These are phyloP conservation scores for Poecile atricapillus DNA, from an alignment of 2,113 vertebrate genomes.

Conservation along the genomic window DNA sequence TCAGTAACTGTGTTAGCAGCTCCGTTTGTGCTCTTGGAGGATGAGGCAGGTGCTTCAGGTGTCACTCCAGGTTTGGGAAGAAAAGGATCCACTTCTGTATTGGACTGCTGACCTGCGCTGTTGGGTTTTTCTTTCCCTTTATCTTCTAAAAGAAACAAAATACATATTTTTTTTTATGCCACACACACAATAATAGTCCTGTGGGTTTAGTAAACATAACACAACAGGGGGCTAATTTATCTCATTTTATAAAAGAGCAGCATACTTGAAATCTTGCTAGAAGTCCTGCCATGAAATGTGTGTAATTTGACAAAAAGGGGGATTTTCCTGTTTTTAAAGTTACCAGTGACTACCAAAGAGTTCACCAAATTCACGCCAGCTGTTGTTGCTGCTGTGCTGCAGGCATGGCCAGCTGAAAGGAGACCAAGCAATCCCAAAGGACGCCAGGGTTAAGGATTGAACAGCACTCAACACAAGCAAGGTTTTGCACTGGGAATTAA, in stretches of 20 bases:
- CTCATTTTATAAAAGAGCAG: background rate
- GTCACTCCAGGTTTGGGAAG: constrained; percentile 64
- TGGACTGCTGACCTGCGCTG: constrained; percentile 42
- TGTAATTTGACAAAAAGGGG: background rate
- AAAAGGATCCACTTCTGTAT: constrained; percentile 56
- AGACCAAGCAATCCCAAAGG: background rate
- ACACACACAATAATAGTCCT: background rate
- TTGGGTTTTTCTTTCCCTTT: constrained; percentile 68
- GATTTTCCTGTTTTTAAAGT: background rate
- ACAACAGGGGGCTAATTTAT: background rate
- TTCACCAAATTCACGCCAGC: background rate
- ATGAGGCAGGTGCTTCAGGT: constrained; percentile 38
- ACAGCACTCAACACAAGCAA: background rate
- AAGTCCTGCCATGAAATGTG: background rate
- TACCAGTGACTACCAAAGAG: background rate
- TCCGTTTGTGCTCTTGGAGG: constrained; percentile 73
- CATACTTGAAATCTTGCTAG: background rate
- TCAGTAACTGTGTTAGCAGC: constrained; percentile 69
- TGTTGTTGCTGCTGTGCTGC: background rate
- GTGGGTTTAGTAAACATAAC: background rate
- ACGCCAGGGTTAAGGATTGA: background rate
- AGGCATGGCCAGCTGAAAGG: background rate
- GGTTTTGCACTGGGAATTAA: background rate
- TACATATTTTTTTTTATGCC: background rate
- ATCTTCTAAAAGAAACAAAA: constrained; percentile 68